phyloP scores from a whole-genome alignment of 2,797 vertebrate species.

The Cetoscarus ocellatus region DNA sequence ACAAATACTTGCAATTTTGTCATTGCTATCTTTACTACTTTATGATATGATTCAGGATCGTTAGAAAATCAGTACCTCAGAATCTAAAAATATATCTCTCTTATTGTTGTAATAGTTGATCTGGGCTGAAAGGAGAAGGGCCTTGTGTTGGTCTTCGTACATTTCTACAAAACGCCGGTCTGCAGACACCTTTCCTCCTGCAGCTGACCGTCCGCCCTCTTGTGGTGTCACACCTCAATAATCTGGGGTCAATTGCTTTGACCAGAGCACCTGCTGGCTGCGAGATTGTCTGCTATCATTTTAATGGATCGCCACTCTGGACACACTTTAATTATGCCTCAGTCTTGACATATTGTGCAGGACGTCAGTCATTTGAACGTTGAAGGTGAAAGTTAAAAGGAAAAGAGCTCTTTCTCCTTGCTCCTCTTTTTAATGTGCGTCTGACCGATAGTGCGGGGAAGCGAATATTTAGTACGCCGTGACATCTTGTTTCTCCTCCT shows the following conservation, averaged over 20 bases:
- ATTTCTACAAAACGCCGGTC: too few species aligned
- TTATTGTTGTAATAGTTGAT: too few species aligned
- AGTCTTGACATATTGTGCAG: slow-evolving; percentile 30
- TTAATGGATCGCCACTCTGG: slow-evolving; percentile 64
- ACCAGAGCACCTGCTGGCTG: slow-evolving; percentile 65
- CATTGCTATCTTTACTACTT: too few species aligned
- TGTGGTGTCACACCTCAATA: slow-evolving; percentile 67
- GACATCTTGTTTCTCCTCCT: slow-evolving; percentile 70
- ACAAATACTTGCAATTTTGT: too few species aligned
- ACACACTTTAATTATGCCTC: slow-evolving; percentile 63
- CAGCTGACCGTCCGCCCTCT: too few species aligned
- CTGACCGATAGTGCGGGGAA: slow-evolving; percentile 11
- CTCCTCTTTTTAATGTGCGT: slow-evolving; percentile 41
- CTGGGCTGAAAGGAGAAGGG: too few species aligned
- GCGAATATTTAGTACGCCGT: slow-evolving; percentile 60
- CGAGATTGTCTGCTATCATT: slow-evolving; percentile 66
- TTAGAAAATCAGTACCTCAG: too few species aligned
- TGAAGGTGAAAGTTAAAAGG: slow-evolving; percentile 27
- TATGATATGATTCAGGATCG: too few species aligned
- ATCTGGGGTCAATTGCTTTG: slow-evolving; percentile 79
- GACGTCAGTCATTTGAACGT: slow-evolving; percentile 36
- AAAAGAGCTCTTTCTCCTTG: neutral
- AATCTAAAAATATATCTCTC: too few species aligned
- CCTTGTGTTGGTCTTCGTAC: too few species aligned
- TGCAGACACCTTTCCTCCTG: slow-evolving; percentile 30